phyloP scores from a whole-genome alignment of 2,797 vertebrate genomes.

The Phrynocephalus vlangalii region DNA sequence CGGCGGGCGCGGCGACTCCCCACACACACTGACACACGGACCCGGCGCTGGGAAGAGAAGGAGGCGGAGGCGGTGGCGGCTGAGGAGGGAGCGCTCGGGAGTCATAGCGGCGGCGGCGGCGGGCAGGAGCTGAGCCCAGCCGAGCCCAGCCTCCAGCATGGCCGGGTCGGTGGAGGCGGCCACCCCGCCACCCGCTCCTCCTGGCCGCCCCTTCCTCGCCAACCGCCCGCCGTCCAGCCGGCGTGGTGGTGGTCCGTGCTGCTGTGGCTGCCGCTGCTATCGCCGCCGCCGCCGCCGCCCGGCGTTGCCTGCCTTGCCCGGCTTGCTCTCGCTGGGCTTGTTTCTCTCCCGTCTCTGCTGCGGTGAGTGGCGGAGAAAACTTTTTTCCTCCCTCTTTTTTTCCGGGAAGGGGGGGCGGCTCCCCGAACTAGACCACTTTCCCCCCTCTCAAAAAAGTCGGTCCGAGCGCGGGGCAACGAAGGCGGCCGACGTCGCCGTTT shows the following conservation, averaged over 20 bases:
- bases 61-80: conserved; percentile 20
- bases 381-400: background rate
- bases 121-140: conserved; percentile 19
- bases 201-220: conserved; percentile 5
- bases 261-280: conserved; percentile 5
- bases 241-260: conserved; percentile 18
- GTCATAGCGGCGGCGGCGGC: conserved; percentile 25
- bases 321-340: conserved; percentile 62
- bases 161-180: conserved; percentile 44
- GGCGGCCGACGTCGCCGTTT: conserved; percentile 3
- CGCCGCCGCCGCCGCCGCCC: conserved; percentile 60
- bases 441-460: background rate
- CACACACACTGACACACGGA: conserved; percentile 56
- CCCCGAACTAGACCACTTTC: conserved; percentile 13
- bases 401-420: conserved; percentile 11
- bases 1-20: conserved; percentile 53
- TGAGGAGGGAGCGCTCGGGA: conserved; percentile 10
- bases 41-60: conserved; percentile 52
- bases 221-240: conserved; percentile 8
- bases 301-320: conserved; percentile 53
- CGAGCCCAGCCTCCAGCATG: conserved; percentile 54
- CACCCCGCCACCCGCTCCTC: conserved; percentile 47
- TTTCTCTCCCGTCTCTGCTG: conserved; percentile 73
- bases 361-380: conserved; percentile 67
- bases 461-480: conserved; percentile 1